Evolutionary conservation across 2,113 vertebrate genomes (phyloP), one percentile per base, ranked within the genome.

Genomic region (Larimichthys crocea): DNA sequence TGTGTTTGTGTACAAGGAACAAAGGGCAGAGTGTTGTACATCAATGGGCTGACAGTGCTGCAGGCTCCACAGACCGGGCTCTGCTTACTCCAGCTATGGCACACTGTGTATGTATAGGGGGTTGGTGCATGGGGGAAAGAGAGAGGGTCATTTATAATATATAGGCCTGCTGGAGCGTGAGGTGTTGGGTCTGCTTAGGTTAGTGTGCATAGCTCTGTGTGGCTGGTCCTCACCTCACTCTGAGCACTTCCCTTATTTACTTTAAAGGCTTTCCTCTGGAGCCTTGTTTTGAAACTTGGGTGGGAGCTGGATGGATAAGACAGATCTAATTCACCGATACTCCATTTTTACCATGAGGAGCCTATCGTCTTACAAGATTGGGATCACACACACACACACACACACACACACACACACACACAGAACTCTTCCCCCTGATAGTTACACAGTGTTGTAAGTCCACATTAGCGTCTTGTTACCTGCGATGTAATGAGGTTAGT

Each of bases 1-100:
- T 93, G 91, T 94, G 94, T 95, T 95, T 94, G 92, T 93, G 93
- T 93, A 89, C 92, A 84, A 85, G 84, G 92, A 95, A 94, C 92
- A 94, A 92, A 93, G 92, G 92, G 86, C 91, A 91, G 93, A 90
- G 90, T 94, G 95, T 94, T 94, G 92, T 93, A 94, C 93, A 94
- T 94, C 93, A 94, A 89, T 89, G 88, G 91, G 79, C 86, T 92
- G 91, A 93, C 91, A 91, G 89, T 85, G 92, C 91, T 92, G 92
- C 86, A 76, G 90, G 91, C 86, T 90, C 73, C 86, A 78, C 79
- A 84, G 81, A 71, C 84, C 60, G 60, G 80, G 82, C 89, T 87
- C 91, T 91, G 90, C 90, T 93, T 93, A 92, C 90, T 93, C 67
- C 87, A 89, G 86, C 87, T 83, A 85, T 86, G 88, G 86, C 65